phyloP scores from a whole-genome alignment of 2,888 invertebrate species.

The Apotomis turbidana region DNA sequence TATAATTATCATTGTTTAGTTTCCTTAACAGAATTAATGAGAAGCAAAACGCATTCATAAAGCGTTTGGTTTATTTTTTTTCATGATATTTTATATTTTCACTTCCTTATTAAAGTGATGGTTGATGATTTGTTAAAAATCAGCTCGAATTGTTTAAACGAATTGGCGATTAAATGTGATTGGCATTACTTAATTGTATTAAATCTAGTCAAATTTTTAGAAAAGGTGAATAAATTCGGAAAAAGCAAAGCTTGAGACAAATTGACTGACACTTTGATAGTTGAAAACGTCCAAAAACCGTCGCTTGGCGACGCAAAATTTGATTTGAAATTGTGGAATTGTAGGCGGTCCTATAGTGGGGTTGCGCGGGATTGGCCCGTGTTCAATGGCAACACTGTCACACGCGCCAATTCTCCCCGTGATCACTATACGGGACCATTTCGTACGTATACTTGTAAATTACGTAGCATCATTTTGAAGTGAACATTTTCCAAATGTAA shows the following conservation, averaged over 20 bases:
- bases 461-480: conserved; percentile 67
- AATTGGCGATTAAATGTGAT: conserved; percentile 71
- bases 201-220: conserved; percentile 82
- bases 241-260: conserved; percentile 70
- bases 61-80: conserved; percentile 68
- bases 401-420: conserved; percentile 24
- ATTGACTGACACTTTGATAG: conserved; percentile 75
- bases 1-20: conserved; percentile 78
- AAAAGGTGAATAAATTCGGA: conserved; percentile 56
- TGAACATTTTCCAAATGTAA: conserved; percentile 74
- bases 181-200: conserved; percentile 73
- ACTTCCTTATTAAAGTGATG: conserved; percentile 76
- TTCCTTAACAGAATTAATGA: conserved; percentile 67
- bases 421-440: conserved; percentile 45
- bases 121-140: conserved; percentile 58
- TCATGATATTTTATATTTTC: conserved; percentile 68
- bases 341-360: conserved; percentile 58
- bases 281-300: conserved; percentile 74
- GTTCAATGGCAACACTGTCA: conserved; percentile 9
- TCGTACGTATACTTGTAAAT: conserved; percentile 71
- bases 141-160: conserved; percentile 51
- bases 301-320: conserved; percentile 75
- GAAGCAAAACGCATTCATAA: conserved; percentile 62
- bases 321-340: conserved; percentile 81
- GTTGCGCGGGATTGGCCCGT: conserved; percentile 27